These are phyloP conservation scores for Apodemia mormo DNA, from an alignment of 2,888 invertebrate genomes.

Conservation along the genomic window DNA sequence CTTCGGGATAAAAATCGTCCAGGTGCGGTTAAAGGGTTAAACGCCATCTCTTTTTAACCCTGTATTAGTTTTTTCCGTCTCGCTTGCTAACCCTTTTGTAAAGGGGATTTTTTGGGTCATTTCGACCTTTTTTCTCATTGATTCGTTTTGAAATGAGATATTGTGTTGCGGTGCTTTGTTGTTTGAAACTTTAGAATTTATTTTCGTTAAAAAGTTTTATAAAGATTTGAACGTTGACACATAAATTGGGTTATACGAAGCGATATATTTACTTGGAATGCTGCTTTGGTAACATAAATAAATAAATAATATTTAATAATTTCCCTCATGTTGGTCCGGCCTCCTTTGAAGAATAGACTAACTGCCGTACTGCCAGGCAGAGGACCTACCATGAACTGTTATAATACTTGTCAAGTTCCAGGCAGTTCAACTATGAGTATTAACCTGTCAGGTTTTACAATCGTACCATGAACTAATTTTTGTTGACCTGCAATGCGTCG, in stretches of 20 bases:
- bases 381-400: no score
- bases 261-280: not conserved
- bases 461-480: no score
- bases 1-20: constrained; percentile 58
- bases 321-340: no score
- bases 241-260: not conserved
- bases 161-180: constrained; percentile 67
- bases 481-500: no score
- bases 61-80: constrained; percentile 43
- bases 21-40: constrained; percentile 77
- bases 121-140: constrained; percentile 74
- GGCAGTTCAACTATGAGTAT: no score
- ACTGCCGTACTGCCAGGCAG: no score
- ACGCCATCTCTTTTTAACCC: constrained; percentile 47
- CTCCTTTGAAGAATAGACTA: no score
- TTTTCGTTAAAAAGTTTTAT: constrained; percentile 31
- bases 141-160: constrained; percentile 74
- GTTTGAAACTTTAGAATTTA: constrained; percentile 53
- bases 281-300: not conserved
- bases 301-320: not conserved
- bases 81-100: constrained; percentile 67
- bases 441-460: no score
- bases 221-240: constrained; percentile 16
- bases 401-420: no score
- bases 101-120: constrained; percentile 73